phyloP scores from a whole-genome alignment of 1,140 invertebrate genomes.

The Chlorops oryzae region DNA sequence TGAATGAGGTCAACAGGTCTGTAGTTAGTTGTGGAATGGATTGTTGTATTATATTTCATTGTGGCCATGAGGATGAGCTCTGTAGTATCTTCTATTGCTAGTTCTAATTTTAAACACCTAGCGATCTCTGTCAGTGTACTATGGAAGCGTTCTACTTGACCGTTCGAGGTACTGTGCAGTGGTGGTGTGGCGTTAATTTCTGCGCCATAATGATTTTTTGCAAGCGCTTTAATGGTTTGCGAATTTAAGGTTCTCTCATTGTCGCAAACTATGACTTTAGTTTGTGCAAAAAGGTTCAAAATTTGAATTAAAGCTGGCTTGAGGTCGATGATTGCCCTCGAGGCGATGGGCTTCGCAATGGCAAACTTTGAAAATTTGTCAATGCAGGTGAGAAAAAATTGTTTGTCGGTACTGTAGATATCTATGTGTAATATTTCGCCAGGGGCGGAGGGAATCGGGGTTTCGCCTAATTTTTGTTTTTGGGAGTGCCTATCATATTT shows the following conservation, averaged over 20 bases:
- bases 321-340: not conserved
- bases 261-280: not conserved
- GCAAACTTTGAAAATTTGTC: not conserved
- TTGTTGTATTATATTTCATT: not conserved
- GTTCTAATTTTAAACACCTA: not conserved
- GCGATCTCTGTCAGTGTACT: slow-evolving; percentile 1
- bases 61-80: not conserved
- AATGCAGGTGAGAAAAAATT: not conserved
- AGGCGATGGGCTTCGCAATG: not conserved
- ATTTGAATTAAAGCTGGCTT: not conserved
- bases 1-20: slow-evolving; percentile 4
- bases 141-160: slow-evolving; percentile 5
- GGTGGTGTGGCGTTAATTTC: not conserved
- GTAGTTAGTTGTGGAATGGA: not conserved
- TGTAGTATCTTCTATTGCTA: not conserved
- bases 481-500: slow-evolving; percentile 2
- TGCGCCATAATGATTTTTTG: not conserved
- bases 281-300: not conserved
- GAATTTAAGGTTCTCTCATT: not conserved
- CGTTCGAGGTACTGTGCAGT: slow-evolving; percentile 10
- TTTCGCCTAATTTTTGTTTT: slow-evolving; percentile 3
- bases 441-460: no score
- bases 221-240: slow-evolving; percentile 1
- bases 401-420: not conserved
- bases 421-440: not conserved